phyloP scores from a whole-genome alignment of 92 coral and sea anemone species.

The Bergia puertoricense region DNA sequence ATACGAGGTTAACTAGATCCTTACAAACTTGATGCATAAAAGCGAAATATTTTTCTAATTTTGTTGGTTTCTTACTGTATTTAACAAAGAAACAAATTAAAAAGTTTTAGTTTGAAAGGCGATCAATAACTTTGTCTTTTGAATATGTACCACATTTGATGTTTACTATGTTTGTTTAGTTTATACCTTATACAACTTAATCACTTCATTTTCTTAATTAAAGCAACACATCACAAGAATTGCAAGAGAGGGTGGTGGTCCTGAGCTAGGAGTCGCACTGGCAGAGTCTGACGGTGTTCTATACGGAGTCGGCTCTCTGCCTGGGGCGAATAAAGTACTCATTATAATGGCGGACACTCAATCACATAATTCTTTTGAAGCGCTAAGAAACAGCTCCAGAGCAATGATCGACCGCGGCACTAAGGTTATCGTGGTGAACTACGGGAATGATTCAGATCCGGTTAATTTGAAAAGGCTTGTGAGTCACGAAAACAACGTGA shows the following conservation, averaged over 20 bases:
- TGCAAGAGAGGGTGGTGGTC: conserved; percentile 8
- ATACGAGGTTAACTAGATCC: too few relatives aligned
- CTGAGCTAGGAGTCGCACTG: neutral
- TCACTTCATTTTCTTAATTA: neutral
- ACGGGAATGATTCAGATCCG: neutral
- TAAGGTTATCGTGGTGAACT: neutral
- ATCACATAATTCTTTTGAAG: neutral
- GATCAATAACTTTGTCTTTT: too few relatives aligned
- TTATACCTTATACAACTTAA: neutral
- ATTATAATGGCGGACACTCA: conserved; percentile 3
- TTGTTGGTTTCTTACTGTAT: too few relatives aligned
- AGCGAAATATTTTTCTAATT: too few relatives aligned
- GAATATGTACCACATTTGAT: too few relatives aligned
- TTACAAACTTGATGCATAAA: too few relatives aligned
- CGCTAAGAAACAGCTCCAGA: conserved; percentile 1
- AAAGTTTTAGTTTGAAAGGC: too few relatives aligned
- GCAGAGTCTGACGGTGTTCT: neutral
- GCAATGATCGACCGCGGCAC: conserved; percentile 16
- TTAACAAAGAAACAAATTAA: too few relatives aligned
- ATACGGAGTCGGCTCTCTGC: conserved; percentile 15
- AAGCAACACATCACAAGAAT: conserved; percentile 7
- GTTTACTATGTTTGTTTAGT: too few relatives aligned
- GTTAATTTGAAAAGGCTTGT: conserved; percentile 10
- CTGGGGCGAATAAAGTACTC: conserved; percentile 2
- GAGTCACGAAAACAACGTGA: neutral